Evolutionary conservation across 1,140 invertebrate genomes (phyloP).

Genomic region (Solenopsis invicta): DNA sequence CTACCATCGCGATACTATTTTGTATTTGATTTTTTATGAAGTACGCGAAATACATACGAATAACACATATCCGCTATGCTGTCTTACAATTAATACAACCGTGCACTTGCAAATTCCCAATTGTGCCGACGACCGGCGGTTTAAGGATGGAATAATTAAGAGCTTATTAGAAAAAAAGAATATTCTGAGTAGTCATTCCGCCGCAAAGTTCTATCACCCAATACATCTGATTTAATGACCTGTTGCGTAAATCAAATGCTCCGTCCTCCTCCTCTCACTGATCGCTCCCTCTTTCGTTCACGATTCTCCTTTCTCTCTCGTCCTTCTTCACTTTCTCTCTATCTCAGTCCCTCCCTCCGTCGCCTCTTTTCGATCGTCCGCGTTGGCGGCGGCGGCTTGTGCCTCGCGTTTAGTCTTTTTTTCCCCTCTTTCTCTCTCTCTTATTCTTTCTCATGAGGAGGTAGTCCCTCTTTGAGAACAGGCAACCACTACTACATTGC

Average conservation of each 20-base stretch:
- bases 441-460: slow-evolving; percentile 49
- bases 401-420: slow-evolving; percentile 57
- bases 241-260: slow-evolving; percentile 79
- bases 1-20: not conserved
- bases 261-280: slow-evolving; percentile 30
- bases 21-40: not conserved
- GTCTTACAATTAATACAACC: not conserved
- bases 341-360: slow-evolving; percentile 42
- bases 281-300: slow-evolving; percentile 17
- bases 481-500: slow-evolving; percentile 54
- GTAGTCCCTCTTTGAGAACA: slow-evolving; percentile 69
- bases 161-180: slow-evolving; percentile 70
- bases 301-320: slow-evolving; percentile 50
- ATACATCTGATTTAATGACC: slow-evolving; percentile 80
- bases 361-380: slow-evolving; percentile 39
- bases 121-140: not conserved
- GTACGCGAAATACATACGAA: not conserved
- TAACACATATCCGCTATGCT: slow-evolving; percentile 10
- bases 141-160: slow-evolving; percentile 77
- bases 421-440: slow-evolving; percentile 12
- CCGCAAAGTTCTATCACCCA: slow-evolving; percentile 70
- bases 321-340: slow-evolving; percentile 58
- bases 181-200: slow-evolving; percentile 72
- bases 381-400: slow-evolving; percentile 50
- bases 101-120: slow-evolving; percentile 10